Evolutionary conservation across 2,888 invertebrate species (phyloP).

Genomic region (Oasisia sp.): DNA sequence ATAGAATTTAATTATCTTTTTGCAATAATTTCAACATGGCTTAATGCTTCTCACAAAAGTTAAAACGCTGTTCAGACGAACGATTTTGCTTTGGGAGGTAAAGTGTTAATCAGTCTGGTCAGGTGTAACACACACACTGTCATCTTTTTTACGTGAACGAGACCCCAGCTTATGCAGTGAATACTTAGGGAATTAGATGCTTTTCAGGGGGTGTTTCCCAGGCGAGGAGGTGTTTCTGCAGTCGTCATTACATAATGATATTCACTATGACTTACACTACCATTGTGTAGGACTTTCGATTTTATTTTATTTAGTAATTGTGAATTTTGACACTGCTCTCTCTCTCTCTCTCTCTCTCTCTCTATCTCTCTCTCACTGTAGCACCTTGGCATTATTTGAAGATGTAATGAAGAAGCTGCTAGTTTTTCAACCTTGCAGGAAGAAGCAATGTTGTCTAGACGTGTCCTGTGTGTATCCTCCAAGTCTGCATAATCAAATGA

Average conservation of each 20-base stretch:
- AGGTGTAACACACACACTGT: too few relatives aligned
- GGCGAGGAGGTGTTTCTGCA: too few relatives aligned
- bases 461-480: not conserved
- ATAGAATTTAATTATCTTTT: too few relatives aligned
- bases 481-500: conserved; percentile 5
- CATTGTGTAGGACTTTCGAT: not conserved
- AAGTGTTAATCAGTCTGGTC: too few relatives aligned
- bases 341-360: too few relatives aligned
- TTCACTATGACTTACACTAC: not conserved
- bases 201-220: not conserved
- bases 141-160: not conserved
- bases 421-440: not conserved
- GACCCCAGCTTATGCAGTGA: not conserved
- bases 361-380: not conserved
- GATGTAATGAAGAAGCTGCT: not conserved
- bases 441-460: not conserved
- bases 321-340: not conserved
- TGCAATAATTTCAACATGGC: too few relatives aligned
- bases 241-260: not conserved
- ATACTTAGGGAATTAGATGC: not conserved
- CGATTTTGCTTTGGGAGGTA: too few relatives aligned
- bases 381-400: not conserved
- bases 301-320: not conserved
- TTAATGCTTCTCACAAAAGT: too few relatives aligned
- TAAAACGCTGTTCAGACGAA: too few relatives aligned